These are phyloP conservation scores for Masnerella sp. DNA, from an alignment of 2,888 invertebrate species.

Conservation along the genomic window DNA sequence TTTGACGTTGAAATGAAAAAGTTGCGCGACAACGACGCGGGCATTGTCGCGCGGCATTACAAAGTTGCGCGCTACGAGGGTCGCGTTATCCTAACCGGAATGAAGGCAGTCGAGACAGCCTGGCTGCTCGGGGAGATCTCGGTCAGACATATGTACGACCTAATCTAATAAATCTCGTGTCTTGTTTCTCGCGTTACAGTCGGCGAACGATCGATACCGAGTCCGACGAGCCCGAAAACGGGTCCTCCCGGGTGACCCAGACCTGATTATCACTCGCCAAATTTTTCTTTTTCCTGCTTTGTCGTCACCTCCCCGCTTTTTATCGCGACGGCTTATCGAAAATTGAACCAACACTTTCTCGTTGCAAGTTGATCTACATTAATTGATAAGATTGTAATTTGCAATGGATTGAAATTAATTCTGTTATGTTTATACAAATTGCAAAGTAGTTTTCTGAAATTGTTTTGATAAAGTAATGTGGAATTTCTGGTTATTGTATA, in stretches of 20 bases:
- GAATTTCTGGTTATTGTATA: too few relatives aligned
- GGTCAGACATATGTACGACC: constrained; percentile 64
- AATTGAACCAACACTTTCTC: too few relatives aligned
- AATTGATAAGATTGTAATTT: too few relatives aligned
- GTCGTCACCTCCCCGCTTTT: too few relatives aligned
- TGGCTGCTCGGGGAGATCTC: constrained; percentile 43
- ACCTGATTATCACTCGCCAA: too few relatives aligned
- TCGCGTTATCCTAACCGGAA: constrained; percentile 50
- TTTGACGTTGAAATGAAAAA: constrained; percentile 31
- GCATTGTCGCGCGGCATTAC: constrained; percentile 31
- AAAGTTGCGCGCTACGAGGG: constrained; percentile 43
- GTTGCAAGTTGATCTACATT: too few relatives aligned
- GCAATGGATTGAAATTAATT: too few relatives aligned
- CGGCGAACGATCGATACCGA: constrained; percentile 62
- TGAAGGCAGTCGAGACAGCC: constrained; percentile 48
- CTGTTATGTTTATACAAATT: too few relatives aligned
- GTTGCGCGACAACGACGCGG: neutral
- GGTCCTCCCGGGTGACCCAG: neutral
- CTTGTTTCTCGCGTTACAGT: constrained; percentile 63
- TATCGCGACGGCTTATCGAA: too few relatives aligned
- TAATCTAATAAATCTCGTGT: constrained; percentile 66
- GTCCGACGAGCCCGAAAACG: neutral
- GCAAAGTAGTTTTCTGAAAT: too few relatives aligned
- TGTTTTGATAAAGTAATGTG: too few relatives aligned
- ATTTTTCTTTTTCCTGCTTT: too few relatives aligned